These are phyloP conservation scores for Bergia puertoricense DNA, from an alignment of 92 coral and sea anemone genomes.

Conservation along the genomic window DNA sequence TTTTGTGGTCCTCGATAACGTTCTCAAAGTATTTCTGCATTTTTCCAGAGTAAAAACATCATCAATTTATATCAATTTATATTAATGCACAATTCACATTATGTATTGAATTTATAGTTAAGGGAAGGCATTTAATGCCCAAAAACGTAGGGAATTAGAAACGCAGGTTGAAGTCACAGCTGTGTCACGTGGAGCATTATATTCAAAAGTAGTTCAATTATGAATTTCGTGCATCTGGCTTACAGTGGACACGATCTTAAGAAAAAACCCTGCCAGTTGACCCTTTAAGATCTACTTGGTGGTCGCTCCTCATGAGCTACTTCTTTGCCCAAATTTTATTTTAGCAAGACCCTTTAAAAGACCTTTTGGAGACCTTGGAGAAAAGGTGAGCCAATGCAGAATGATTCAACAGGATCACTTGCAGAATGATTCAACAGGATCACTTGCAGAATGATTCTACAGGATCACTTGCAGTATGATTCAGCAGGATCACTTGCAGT, in stretches of 20 bases:
- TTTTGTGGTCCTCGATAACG: slow-evolving; percentile 8
- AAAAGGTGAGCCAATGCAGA: too few relatives aligned
- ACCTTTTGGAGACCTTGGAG: background rate
- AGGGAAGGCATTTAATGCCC: slow-evolving; percentile 9
- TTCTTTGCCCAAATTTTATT: background rate
- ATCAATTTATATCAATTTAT: background rate
- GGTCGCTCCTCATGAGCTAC: background rate
- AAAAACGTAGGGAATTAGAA: too few relatives aligned
- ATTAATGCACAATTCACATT: background rate
- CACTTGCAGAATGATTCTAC: too few relatives aligned
- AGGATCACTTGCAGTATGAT: too few relatives aligned
- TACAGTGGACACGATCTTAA: background rate
- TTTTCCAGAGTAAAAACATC: background rate
- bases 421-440: too few relatives aligned
- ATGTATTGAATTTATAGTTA: background rate
- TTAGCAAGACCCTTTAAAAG: background rate
- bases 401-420: too few relatives aligned
- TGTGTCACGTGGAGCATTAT: background rate
- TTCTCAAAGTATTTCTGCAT: slow-evolving; percentile 1
- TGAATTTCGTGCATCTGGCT: background rate
- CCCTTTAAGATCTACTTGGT: background rate
- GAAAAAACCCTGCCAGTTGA: background rate
- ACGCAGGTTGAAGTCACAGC: background rate
- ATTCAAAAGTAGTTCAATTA: background rate
- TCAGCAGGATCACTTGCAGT: too few relatives aligned